phyloP scores from a whole-genome alignment of 2,888 invertebrate species.

The Aspidiotus rigidus region DNA sequence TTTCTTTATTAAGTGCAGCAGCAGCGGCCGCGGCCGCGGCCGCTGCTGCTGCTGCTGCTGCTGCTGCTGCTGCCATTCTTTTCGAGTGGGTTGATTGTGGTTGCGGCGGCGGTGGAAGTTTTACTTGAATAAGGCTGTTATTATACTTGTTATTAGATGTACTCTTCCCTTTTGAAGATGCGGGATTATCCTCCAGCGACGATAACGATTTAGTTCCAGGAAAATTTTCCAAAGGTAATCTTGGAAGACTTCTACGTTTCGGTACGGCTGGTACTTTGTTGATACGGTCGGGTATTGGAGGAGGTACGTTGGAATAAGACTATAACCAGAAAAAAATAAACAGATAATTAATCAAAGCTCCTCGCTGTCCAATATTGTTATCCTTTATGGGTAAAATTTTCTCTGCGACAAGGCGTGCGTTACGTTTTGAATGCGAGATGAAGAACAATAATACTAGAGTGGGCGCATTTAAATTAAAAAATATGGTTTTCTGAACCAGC shows the following conservation, averaged over 20 bases:
- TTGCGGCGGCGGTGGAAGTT: constrained; percentile 31
- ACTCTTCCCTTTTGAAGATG: neutral
- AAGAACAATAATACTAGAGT: too few species aligned
- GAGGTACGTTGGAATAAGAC: constrained; percentile 9
- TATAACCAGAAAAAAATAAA: neutral
- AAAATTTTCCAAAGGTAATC: neutral
- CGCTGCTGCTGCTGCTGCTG: constrained; percentile 39
- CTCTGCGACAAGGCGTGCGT: too few species aligned
- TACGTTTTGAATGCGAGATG: too few species aligned
- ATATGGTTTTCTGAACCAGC: too few species aligned
- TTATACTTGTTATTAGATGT: too few species aligned
- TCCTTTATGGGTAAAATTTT: too few species aligned
- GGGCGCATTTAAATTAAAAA: too few species aligned
- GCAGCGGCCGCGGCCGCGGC: constrained; percentile 36
- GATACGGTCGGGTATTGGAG: constrained; percentile 21
- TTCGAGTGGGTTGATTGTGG: constrained; percentile 15
- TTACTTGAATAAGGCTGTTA: neutral
- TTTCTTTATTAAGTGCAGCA: constrained; percentile 34
- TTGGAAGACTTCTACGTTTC: constrained; percentile 16
- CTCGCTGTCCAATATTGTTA: too few species aligned
- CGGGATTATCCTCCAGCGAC: neutral
- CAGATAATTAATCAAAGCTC: too few species aligned
- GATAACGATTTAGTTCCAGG: neutral
- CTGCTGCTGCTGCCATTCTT: constrained; percentile 42
- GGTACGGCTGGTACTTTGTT: constrained; percentile 27